Evolutionary conservation across 2,113 vertebrate genomes (phyloP), one percentile per base, ranked within the genome.

Genomic region (Haliaeetus leucogaster): DNA sequence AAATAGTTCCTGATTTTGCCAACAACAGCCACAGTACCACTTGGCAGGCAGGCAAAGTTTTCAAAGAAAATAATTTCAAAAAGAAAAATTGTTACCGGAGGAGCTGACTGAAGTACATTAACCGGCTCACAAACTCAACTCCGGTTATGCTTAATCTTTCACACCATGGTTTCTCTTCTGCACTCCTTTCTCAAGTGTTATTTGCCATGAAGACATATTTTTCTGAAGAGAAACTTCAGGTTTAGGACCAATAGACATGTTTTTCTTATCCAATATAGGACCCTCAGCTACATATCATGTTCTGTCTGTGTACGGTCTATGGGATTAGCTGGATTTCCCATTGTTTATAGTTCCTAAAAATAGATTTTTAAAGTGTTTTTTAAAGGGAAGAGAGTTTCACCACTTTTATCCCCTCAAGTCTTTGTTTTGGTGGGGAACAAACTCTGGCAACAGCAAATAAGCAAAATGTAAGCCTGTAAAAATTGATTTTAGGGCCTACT

Each of bases 221-320:
- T 92, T 73, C 62, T 79, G 29, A 40, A 87, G 16, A 78, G 40
- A 59, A 89, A 63, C 11, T 87, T 42, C 27, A 61, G 12, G 7
- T 50, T 0, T 47, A 26, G 11, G 25, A 77, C 7, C 4, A 72
- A 40, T 2, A 55, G 21, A 32, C 3, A 9, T 53, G 7, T 58
- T 86, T 78, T 53, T 66, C 67, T 78, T 45, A 45, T 34, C 12
- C 6, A 63, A 0, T 36, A 17, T 42, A 77, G 25, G 52, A 50
- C 9, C 4, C 4, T 86, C 21, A 70, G 71, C 65, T 74, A 21
- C 16, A 10, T 32, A 23, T 34, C 7, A 8, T 38, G 3, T 67
- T 88, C n/a, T 80, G 6, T 43, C 25, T 78, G 6, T 25, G 6
- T 50, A 63, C 2, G 5, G 4, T n/a, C 32, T 48, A 38, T 9